phyloP scores from a whole-genome alignment of 64 coral and sea anemone genomes.

The Montipora foliosa region DNA sequence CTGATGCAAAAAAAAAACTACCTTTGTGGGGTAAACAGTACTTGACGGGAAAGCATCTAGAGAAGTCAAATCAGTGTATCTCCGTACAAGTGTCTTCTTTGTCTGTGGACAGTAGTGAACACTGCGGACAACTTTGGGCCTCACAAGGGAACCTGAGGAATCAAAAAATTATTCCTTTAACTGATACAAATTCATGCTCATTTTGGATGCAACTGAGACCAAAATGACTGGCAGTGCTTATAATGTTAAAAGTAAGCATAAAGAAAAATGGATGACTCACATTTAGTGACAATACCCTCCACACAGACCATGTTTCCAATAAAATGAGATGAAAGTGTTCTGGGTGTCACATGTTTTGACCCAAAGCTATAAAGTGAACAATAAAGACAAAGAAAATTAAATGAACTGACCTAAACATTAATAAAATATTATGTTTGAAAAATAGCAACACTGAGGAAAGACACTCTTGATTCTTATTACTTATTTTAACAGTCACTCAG shows the following conservation, averaged over 20 bases:
- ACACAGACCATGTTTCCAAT: conserved; percentile 95
- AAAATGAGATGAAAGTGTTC: conserved; percentile 85
- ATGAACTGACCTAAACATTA: too few relatives aligned
- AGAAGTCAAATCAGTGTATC: conserved; percentile 97
- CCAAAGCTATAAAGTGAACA: conserved; percentile 86
- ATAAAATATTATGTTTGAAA: too few relatives aligned
- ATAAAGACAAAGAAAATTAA: not conserved
- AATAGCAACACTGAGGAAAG: too few relatives aligned
- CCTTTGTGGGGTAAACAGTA: conserved; percentile 97
- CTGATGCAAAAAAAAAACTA: conserved; percentile 1
- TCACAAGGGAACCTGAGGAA: conserved; percentile 84
- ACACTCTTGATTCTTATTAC: too few relatives aligned
- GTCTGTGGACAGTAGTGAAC: conserved; percentile 99
- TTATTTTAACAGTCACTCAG: too few relatives aligned
- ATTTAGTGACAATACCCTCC: conserved; percentile 99
- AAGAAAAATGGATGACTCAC: conserved; percentile 54
- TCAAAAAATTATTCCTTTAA: too few relatives aligned
- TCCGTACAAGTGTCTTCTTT: conserved; percentile 89
- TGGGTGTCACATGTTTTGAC: conserved; percentile 97
- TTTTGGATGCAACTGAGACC: too few relatives aligned
- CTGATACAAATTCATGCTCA: too few relatives aligned
- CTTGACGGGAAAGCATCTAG: conserved; percentile 92
- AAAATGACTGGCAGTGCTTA: too few relatives aligned
- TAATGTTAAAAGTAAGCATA: not conserved
- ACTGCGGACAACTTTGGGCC: conserved; percentile 97